Percentiles rank a stretch among this genome's conserved stretches.
phyloP scores from a whole-genome alignment of 2,113 vertebrate genomes.

The Scomber colias region DNA sequence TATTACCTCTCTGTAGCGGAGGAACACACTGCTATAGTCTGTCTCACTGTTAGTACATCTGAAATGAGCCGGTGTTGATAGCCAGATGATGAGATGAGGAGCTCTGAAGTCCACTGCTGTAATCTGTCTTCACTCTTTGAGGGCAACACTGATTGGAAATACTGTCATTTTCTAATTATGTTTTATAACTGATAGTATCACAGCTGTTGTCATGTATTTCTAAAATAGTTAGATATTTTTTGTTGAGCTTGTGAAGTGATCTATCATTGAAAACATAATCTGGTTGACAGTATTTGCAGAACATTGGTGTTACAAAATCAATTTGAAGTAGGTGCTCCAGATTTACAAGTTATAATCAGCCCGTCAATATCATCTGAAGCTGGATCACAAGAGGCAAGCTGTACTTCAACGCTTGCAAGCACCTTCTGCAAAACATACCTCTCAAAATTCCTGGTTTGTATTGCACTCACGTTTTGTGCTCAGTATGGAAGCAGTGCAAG shows the following conservation, averaged over 20 bases:
- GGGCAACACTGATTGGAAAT: background rate
- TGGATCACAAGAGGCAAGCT: background rate
- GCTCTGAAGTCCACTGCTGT: conserved; percentile 27
- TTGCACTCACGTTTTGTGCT: background rate
- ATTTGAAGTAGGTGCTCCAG: conserved; percentile 4
- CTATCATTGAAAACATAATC: background rate
- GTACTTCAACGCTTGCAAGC: background rate
- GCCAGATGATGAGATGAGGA: conserved; percentile 53
- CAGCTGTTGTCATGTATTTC: background rate
- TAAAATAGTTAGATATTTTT: background rate
- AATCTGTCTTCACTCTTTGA: conserved; percentile 36
- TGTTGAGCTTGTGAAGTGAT: conserved; percentile 4
- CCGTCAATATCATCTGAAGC: background rate
- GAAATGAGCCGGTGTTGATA: conserved; percentile 52
- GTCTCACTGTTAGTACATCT: conserved; percentile 58
- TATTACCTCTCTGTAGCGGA: conserved; percentile 59
- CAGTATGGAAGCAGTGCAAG: background rate
- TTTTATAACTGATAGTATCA: background rate
- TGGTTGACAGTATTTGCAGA: background rate
- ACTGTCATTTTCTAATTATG: background rate
- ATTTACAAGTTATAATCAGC: too few relatives aligned
- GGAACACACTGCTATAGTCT: conserved; percentile 36
- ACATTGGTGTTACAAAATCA: background rate
- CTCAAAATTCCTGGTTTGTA: background rate
- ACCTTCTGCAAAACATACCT: background rate